phyloP scores from a whole-genome alignment of 2,797 vertebrate genomes.

The Pangasius larnaudii region DNA sequence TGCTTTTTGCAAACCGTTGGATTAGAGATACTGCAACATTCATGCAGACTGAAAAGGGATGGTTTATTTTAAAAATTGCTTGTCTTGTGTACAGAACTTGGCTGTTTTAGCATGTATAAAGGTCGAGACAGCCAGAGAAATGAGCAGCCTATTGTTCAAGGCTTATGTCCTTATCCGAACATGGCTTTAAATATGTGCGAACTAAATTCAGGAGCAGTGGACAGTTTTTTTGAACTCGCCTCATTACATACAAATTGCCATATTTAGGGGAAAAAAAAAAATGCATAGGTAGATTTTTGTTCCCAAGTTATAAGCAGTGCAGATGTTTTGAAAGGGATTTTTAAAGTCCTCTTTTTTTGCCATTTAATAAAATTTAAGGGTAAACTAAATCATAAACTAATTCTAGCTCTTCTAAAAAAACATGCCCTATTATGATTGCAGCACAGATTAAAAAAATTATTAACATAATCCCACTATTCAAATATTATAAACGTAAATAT shows the following conservation, averaged over 20 bases:
- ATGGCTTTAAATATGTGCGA: constrained; percentile 11
- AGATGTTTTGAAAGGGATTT: not conserved
- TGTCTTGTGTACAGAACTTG: not conserved
- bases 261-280: not conserved
- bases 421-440: not conserved
- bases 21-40: not conserved
- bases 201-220: not conserved
- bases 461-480: too few species aligned
- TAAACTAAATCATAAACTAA: too few species aligned
- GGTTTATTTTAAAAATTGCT: not conserved
- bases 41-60: not conserved
- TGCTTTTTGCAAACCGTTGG: not conserved
- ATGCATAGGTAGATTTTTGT: not conserved
- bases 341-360: not conserved
- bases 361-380: not conserved
- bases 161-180: constrained; percentile 1
- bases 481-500: not conserved
- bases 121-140: constrained; percentile 28
- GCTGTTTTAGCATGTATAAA: not conserved
- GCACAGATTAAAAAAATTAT: not conserved
- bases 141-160: constrained; percentile 27
- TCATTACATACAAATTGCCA: not conserved
- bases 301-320: not conserved
- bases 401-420: not conserved
- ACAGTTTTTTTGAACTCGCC: not conserved